Evolutionary conservation across 2,888 invertebrate species (phyloP), one percentile per base, ranked within the genome.

Genomic region (Lingula anatina): DNA sequence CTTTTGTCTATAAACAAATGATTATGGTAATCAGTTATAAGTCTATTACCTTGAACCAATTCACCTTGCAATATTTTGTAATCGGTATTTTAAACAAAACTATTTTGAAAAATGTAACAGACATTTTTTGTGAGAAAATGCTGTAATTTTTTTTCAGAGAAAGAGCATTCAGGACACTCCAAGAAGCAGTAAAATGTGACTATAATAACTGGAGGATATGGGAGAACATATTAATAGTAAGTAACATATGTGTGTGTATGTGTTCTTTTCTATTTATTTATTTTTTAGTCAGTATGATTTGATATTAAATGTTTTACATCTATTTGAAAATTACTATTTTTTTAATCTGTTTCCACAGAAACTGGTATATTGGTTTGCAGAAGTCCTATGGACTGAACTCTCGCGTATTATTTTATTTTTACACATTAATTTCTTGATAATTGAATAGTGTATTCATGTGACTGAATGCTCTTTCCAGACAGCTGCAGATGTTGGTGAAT

Each of bases 181-280:
- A 88, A 65, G 95, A 97, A 77, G 89, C 97, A 0, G 77, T 95
- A 1, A 87, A 89, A 72, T 94, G 88, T 75, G 92, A 91, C 78
- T 94, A 86, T 71, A 81, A 81, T 40, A 90, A 92, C 65, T 95
- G 95, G 93, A 86, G 88, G 81, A 83, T 88, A 25, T 97, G 97
- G 97, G 95, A 96, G 73, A 99, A 97, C 79, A 86, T 89, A 49
- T 83, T 97, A 78, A 78, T 89, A 56, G 74, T 76, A 54, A 60
- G 71, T 56, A 25, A 12, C 20, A 21, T 9, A 26, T n/a, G n/a
- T n/a, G n/a, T n/a, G n/a, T n/a, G n/a, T n/a, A n/a, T 39, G 39
- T 12, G n/a, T 9, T 7, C 7, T 20, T 36, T 26, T 12, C 18
- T 39, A 18, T 18, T 21, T 18, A 21, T 41, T 5, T 5, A 5